Conservation (phyloP, 92 coral and sea anemone genomes). For the Isaurus tuberculatus region DNA sequence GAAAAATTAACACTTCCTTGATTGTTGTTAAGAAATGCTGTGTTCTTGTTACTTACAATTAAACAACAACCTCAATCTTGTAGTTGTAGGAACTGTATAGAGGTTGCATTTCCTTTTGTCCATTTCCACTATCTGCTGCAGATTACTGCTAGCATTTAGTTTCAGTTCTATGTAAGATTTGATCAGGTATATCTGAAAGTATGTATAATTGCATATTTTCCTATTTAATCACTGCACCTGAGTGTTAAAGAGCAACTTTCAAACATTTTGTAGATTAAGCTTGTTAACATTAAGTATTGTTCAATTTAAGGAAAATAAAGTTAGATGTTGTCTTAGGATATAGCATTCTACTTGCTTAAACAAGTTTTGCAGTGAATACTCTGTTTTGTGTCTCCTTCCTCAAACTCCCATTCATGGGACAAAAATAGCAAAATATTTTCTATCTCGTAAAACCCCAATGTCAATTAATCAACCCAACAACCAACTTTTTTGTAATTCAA, state of each 20-base stretch:
- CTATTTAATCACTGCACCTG: constrained; percentile 53
- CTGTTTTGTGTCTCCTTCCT: constrained; percentile 39
- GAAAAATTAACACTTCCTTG: constrained; percentile 23
- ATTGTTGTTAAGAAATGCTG: constrained; percentile 39
- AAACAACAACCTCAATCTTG: constrained; percentile 34
- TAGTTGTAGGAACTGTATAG: constrained; percentile 31
- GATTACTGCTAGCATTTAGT: constrained; percentile 23
- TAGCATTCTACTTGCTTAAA: constrained; percentile 24
- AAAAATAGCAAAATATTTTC: constrained; percentile 41
- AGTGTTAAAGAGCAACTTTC: constrained; percentile 49
- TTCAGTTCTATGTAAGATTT: constrained; percentile 45
- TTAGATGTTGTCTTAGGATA: constrained; percentile 33
- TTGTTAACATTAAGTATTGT: constrained; percentile 32
- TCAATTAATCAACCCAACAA: constrained; percentile 42
- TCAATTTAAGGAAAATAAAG: constrained; percentile 35
- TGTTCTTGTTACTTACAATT: constrained; percentile 43
- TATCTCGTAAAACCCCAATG: constrained; percentile 28
- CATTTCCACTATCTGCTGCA: constrained; percentile 20
- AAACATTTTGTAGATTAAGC: constrained; percentile 38
- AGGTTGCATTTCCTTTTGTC: constrained; percentile 9
- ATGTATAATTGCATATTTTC: constrained; percentile 45
- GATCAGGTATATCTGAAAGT: constrained; percentile 35
- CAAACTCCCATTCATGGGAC: constrained; percentile 16
- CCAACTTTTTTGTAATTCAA: constrained; percentile 44
- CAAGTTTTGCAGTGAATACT: constrained; percentile 24